Evolutionary conservation across 1,140 invertebrate genomes (phyloP).

Genomic region (Euwallacea similis): DNA sequence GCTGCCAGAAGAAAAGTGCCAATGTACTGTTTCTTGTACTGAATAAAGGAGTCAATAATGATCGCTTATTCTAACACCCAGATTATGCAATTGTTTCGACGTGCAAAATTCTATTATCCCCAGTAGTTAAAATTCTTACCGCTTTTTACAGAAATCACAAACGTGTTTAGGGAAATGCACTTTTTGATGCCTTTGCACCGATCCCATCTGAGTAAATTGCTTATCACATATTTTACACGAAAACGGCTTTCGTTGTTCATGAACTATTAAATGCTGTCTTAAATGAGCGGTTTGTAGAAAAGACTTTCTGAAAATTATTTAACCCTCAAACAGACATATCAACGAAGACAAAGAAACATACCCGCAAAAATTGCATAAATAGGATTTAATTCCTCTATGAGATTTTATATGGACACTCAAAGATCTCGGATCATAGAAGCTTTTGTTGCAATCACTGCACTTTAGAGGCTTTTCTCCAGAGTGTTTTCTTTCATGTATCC

Average conservation of each 20-base stretch:
- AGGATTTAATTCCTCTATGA: conserved; percentile 16
- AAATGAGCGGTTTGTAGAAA: conserved; percentile 25
- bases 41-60: too few species aligned
- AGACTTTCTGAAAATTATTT: conserved; percentile 23
- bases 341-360: neutral
- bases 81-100: too few species aligned
- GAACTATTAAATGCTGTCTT: conserved; percentile 19
- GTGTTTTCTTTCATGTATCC: conserved; percentile 19
- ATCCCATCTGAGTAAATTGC: conserved; percentile 19
- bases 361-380: conserved; percentile 27
- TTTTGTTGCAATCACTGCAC: conserved; percentile 24
- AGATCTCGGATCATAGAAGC: conserved; percentile 25
- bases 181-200: conserved; percentile 18
- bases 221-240: conserved; percentile 18
- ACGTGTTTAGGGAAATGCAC: neutral
- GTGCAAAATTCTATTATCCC: too few species aligned
- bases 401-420: conserved; percentile 9
- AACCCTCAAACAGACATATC: neutral
- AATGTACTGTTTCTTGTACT: too few species aligned
- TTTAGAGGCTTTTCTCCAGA: conserved; percentile 27
- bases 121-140: too few species aligned
- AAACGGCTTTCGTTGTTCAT: conserved; percentile 21
- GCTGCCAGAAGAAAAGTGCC: too few species aligned
- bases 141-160: too few species aligned
- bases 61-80: too few species aligned